Evolutionary conservation across 1,140 invertebrate species (phyloP).

Genomic region (Cyphomyrmex costatus): DNA sequence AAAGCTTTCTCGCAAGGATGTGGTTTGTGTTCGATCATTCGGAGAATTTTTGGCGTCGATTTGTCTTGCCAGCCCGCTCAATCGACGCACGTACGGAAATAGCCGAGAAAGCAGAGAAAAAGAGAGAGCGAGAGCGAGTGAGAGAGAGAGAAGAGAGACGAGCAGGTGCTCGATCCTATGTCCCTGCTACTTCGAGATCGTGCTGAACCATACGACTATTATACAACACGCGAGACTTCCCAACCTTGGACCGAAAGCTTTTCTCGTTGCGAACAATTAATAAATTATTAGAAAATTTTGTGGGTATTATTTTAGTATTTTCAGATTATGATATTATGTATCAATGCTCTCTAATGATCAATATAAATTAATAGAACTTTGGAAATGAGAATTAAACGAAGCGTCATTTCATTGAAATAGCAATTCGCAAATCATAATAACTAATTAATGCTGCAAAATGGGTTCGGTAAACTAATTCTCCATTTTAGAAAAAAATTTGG

Average conservation of each 20-base stretch:
- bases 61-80: conserved; percentile 56
- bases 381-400: neutral
- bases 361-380: neutral
- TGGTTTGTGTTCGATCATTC: conserved; percentile 41
- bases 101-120: conserved; percentile 55
- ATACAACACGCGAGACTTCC: conserved; percentile 68
- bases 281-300: neutral
- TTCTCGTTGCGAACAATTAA: conserved; percentile 33
- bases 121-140: too few relatives aligned
- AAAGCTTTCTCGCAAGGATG: conserved; percentile 25
- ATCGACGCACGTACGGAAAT: conserved; percentile 65
- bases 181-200: conserved; percentile 67
- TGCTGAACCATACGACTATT: conserved; percentile 64
- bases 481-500: neutral
- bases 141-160: too few relatives aligned
- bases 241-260: conserved; percentile 73
- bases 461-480: neutral
- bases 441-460: neutral
- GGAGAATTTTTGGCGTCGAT: conserved; percentile 60
- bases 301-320: neutral
- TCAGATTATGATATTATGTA: neutral
- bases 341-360: neutral
- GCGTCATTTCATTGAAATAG: neutral
- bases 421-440: neutral
- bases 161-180: conserved; percentile 55